Evolutionary conservation across 2,888 invertebrate genomes (phyloP).

Genomic region (Zhengitettix transpicula): DNA sequence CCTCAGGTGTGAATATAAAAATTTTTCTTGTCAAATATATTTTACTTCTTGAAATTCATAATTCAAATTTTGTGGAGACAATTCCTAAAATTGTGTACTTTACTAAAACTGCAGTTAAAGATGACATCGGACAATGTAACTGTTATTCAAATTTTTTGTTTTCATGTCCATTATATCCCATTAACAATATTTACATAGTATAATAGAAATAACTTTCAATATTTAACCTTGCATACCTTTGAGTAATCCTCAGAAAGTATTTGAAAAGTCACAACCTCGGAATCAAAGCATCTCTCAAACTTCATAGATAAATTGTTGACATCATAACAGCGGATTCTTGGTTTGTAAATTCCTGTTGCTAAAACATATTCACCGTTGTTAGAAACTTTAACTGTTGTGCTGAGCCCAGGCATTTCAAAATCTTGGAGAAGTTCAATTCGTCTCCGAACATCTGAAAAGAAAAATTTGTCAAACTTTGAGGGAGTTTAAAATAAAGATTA

Average conservation of each 20-base stretch:
- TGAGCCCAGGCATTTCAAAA: conserved; percentile 96
- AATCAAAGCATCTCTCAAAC: conserved; percentile 94
- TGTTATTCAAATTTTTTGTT: no score
- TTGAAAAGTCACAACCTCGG: conserved; percentile 88
- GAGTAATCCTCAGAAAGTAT: conserved; percentile 89
- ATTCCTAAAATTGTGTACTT: no score
- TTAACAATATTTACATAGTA: conserved; percentile 3
- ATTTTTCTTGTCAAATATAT: no score
- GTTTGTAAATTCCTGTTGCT: conserved; percentile 91
- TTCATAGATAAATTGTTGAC: conserved; percentile 89
- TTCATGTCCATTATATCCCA: no score
- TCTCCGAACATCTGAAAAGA: conserved; percentile 52
- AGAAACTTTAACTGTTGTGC: conserved; percentile 67
- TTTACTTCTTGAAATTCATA: no score
- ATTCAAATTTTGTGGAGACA: no score
- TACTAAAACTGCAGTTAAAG: no score
- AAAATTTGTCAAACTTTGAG: no score
- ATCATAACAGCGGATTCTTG: conserved; percentile 89
- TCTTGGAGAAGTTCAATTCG: conserved; percentile 95
- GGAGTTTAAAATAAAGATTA: no score
- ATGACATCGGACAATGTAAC: no score
- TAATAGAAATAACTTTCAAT: conserved; percentile 1
- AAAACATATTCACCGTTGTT: conserved; percentile 85
- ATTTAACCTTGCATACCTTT: conserved; percentile 44
- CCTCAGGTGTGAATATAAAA: no score